Evolutionary conservation across 64 coral and sea anemone species (phyloP), one percentile per base, ranked within the genome.

Genomic region (Actinia tenebrosa): DNA sequence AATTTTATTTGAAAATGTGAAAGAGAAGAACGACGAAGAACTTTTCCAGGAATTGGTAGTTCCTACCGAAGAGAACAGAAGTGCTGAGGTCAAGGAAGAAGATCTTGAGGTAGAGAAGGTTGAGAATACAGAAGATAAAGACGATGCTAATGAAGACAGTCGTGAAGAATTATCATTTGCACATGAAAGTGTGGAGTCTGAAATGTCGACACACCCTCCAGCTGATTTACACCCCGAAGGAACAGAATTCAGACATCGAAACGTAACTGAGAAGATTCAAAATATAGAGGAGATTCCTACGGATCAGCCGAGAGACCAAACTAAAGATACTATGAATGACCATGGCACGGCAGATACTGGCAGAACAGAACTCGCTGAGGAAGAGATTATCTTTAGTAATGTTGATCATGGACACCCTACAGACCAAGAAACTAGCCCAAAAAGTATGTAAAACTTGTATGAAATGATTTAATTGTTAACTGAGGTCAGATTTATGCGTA

Each of bases 221-320:
- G 44, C 3, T 50, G 79, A 81, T 37, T 18, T 53, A 16, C 45
- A 63, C 3, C 64, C 42, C 5, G 80, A 92, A 19, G 80, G 80
- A 23, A 92, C 80, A 63, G 86, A 92, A 58, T 89, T 92, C 52
- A 88, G 80, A 54, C 91, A 92, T 75, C 86, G 91, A 60, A 87
- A 84, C 79, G 68, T 85, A 45, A 78, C 47, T 58, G 80, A 84
- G 83, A 84, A 71, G 84, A n/a, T 71, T 59, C 63, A n/a, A 83
- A 84, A 45, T 78, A 63, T 71, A 42, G 86, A 68, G 22, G 86
- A 83, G 85, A 59, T 79, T 87, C 60, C 77, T 26, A 15, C 69
- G 42, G 69, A 75, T 75, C 69, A 75, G 13, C n/a, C 42, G 69
- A 75, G 1, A 75, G 22, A 75, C n/a, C 18, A 69, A 11, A 42